Base-by-base conservation (phyloP, 35 echinoderm and acorn worm species). In the Ophioderma brevispina region DNA sequence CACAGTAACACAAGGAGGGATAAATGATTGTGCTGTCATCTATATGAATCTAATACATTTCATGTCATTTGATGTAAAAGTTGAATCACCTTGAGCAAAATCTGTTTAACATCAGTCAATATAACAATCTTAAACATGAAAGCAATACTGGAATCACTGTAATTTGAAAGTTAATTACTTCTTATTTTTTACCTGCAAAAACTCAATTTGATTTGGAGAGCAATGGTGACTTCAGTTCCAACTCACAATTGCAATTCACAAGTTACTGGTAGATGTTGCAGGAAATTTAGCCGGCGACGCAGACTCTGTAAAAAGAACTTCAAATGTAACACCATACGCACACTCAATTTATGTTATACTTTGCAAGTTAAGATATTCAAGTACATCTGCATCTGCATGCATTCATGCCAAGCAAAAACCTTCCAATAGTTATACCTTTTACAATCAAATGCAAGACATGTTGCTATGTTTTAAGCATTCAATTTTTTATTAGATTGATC, bases 241-340 rank as follows among this genome's bases (percentile, higher is more conserved):
- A 91, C 70, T 99, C 97, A 89, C 97, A 99, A 35, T 92, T 87
- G 55, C 37, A 99, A 92, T 30, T 99, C 91, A 83, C 97, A 95
- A 30, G 97, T 99, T 38, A 99, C 56, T 0, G 97, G 97, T 3
- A 99, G 64, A 81, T 99, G 97, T 31, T 84, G 80, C 32, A 99
- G 88, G 37, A 95, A 95, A 18, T 94, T 87, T 33, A 94, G 80
- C 32, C 97, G 77, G 37, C 88, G 91, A 42, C 97, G 90, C 25
- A 95, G 76, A 28, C 92, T 94, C 94, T 99, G 88, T 23, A 81
- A 76, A 46, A n/a, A n/a, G n/a, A n/a, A n/a, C n/a, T n/a, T n/a
- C n/a, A 98, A 75, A 33, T 90, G 94, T 11, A 92, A 86, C 0
- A 90, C 93, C 89, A 92, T 98, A 28, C 94, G 79, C n/a, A 90